These are phyloP conservation scores for Odontamblyopus rebecca DNA, from an alignment of 2,797 vertebrate genomes.

Conservation along the genomic window DNA sequence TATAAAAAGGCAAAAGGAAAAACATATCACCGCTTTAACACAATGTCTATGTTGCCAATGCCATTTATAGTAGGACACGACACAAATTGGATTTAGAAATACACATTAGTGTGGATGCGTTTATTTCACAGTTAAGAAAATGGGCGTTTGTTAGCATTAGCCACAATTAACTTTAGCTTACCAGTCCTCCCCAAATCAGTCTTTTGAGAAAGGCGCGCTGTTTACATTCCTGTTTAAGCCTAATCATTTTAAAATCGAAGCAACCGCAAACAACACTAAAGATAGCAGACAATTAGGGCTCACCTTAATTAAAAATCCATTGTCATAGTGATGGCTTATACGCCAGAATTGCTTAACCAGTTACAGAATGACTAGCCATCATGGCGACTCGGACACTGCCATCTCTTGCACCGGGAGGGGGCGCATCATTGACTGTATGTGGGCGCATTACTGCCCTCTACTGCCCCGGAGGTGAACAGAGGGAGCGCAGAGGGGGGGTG, in stretches of 20 bases:
- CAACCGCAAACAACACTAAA: not conserved
- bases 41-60: not conserved
- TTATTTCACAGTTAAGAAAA: not conserved
- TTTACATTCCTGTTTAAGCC: not conserved
- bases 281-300: not conserved
- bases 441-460: not conserved
- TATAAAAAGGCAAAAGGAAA: not conserved
- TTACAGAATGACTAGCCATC: not conserved
- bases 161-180: not conserved
- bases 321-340: not conserved
- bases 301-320: constrained; percentile 4
- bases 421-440: no score
- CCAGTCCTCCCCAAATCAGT: not conserved
- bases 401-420: not conserved
- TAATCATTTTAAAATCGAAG: not conserved
- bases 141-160: constrained; percentile 5
- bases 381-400: constrained; percentile 27
- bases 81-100: not conserved
- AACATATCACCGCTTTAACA: not conserved
- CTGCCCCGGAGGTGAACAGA: not conserved
- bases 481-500: no score
- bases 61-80: not conserved
- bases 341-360: not conserved
- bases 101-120: not conserved
- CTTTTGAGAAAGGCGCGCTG: not conserved